Percentiles rank a stretch among this genome's conserved stretches.
These are phyloP conservation scores for Caenorhabditis macrosperma DNA, from an alignment of 2,888 invertebrate species.

Conservation along the genomic window DNA sequence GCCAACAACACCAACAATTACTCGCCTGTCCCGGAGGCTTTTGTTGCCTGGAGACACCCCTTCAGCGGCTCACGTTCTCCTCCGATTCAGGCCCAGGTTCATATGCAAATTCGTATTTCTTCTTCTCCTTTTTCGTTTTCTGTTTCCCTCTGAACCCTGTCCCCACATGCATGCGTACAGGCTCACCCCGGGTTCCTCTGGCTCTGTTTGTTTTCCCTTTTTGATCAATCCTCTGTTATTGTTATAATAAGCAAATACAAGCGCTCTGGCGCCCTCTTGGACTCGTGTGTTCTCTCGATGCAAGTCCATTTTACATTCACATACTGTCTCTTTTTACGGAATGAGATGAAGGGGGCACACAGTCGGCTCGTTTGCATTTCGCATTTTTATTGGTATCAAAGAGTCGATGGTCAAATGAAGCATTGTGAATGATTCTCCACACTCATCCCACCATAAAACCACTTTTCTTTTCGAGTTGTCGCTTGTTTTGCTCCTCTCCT, in stretches of 20 bases:
- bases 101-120: constrained; percentile 26
- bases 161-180: not conserved
- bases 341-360: too few species aligned
- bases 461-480: too few species aligned
- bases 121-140: not conserved
- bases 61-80: not conserved
- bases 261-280: not conserved
- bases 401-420: too few species aligned
- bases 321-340: constrained; percentile 15
- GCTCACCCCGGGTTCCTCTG: not conserved
- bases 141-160: not conserved
- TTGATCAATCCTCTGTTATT: constrained; percentile 29
- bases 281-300: not conserved
- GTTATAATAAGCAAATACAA: constrained; percentile 39
- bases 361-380: too few species aligned
- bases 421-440: not conserved
- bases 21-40: constrained; percentile 9
- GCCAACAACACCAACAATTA: constrained; percentile 19
- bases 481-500: not conserved
- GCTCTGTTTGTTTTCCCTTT: constrained; percentile 17
- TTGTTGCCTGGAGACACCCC: constrained; percentile 31
- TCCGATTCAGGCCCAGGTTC: constrained; percentile 1
- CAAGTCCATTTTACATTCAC: not conserved
- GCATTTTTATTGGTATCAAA: too few species aligned
- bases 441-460: too few species aligned